A percentile compares a stretch with the other conserved stretches of the same genome.
Evolutionary conservation across 2,797 vertebrate species (phyloP).

Genomic region (Parauchenoglanis ngamensis): DNA sequence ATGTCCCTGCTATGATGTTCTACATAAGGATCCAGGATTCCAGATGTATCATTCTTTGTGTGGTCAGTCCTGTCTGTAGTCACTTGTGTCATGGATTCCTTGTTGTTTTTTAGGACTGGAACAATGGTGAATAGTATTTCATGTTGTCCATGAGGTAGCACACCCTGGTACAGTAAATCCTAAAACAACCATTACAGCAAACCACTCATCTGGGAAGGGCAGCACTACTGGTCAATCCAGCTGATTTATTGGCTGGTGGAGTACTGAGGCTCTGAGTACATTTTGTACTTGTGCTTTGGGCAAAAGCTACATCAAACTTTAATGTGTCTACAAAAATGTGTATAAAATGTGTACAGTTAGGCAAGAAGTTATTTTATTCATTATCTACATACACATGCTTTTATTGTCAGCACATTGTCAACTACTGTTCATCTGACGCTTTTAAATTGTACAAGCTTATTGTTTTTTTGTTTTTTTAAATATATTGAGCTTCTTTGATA

Average conservation of each 20-base stretch:
- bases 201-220: neutral
- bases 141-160: neutral
- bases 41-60: neutral
- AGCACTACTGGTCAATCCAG: conserved; percentile 9
- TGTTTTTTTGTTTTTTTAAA: no score
- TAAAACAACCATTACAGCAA: neutral
- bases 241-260: neutral
- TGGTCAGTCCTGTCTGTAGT: neutral
- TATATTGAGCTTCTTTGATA: neutral
- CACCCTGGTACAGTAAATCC: neutral
- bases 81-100: neutral
- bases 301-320: neutral
- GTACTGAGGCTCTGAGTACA: neutral
- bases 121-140: neutral
- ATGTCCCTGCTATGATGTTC: neutral
- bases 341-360: neutral
- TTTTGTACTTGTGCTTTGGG: conserved; percentile 6
- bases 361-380: conserved; percentile 12
- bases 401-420: neutral
- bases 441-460: neutral
- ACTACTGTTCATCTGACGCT: neutral
- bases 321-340: neutral
- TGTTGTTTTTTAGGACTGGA: neutral
- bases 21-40: neutral
- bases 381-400: neutral